These are phyloP conservation scores for Melolontha melolontha DNA, from an alignment of 2,888 invertebrate genomes.

Conservation along the genomic window DNA sequence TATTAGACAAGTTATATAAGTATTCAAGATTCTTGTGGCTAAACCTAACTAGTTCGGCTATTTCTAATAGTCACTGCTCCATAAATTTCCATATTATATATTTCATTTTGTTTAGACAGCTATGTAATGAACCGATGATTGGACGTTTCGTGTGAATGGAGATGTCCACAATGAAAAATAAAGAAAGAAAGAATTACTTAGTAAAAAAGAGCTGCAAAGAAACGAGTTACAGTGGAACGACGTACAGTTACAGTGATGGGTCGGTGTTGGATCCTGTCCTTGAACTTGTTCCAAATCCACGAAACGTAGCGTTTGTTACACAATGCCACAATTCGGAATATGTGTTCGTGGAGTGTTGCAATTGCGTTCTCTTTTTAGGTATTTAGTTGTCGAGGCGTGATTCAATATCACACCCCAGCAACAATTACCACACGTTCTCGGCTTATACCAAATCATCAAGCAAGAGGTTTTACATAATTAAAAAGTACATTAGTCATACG, in stretches of 20 bases:
- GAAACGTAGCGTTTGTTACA: conserved; percentile 23
- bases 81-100: neutral
- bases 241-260: conserved; percentile 27
- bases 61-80: neutral
- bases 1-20: neutral
- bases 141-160: conserved; percentile 23
- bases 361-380: conserved; percentile 6
- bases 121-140: conserved; percentile 10
- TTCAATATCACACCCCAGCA: conserved; percentile 22
- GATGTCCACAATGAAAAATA: conserved; percentile 18
- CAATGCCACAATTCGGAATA: conserved; percentile 15
- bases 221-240: conserved; percentile 28
- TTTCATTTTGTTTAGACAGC: neutral
- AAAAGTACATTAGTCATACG: too few species aligned
- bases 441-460: conserved; percentile 2
- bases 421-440: neutral
- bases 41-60: neutral
- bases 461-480: conserved; percentile 1
- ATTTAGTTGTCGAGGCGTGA: conserved; percentile 14
- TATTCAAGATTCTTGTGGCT: neutral
- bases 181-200: conserved; percentile 20
- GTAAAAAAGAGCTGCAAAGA: neutral
- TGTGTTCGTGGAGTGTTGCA: conserved; percentile 26
- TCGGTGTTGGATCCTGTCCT: conserved; percentile 26
- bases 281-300: conserved; percentile 32